Conservation (phyloP, 2,113 vertebrate genomes). For the Puffinus mauretanicus region DNA sequence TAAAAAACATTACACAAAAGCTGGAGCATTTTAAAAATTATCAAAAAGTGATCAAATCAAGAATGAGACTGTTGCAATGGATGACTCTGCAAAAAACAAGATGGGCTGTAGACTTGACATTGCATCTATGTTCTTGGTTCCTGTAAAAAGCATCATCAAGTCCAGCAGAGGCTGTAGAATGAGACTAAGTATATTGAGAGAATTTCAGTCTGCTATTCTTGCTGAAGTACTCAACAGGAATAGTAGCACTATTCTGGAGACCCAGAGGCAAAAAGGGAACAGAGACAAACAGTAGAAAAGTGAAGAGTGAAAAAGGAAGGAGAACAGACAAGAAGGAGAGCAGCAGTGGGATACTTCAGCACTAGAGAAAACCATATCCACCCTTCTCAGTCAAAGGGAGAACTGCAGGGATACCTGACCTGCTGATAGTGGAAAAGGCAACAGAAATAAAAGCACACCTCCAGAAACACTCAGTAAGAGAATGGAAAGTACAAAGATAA, state of each 20-base stretch:
- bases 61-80: not conserved
- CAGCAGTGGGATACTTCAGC: not conserved
- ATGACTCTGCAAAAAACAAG: not conserved
- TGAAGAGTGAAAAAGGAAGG: not conserved
- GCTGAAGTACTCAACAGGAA: not conserved
- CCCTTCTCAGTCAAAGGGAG: constrained; percentile 6
- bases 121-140: not conserved
- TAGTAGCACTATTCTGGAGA: not conserved
- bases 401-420: constrained; percentile 2
- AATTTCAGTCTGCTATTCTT: not conserved
- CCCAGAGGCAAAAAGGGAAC: not conserved
- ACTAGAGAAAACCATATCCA: not conserved
- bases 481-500: not conserved
- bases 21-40: not conserved
- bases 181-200: not conserved
- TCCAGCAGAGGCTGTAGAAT: not conserved
- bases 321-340: not conserved
- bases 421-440: not conserved
- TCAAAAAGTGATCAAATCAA: not conserved
- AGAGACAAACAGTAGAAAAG: not conserved
- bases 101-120: not conserved
- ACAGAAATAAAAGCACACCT: not conserved
- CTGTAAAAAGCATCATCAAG: not conserved
- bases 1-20: not conserved
- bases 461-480: not conserved